Conservation (phyloP, 1,140 invertebrate species). For the Eriocheir sinensis region DNA sequence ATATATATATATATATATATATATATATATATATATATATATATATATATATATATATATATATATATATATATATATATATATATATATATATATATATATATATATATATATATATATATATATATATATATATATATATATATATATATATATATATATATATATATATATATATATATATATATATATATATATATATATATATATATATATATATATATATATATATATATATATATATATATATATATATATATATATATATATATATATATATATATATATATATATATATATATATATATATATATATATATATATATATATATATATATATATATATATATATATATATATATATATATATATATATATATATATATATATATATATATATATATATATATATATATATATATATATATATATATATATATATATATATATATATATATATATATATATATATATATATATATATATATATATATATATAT, state of each 20-base stretch:
- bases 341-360: constrained; percentile 27
- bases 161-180: neutral
- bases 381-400: neutral
- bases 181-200: constrained; percentile 37
- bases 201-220: constrained; percentile 24
- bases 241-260: neutral
- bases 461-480: constrained; percentile 39
- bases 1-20: constrained; percentile 44
- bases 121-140: constrained; percentile 27
- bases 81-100: neutral
- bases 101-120: neutral
- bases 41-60: constrained; percentile 36
- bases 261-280: constrained; percentile 31
- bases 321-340: constrained; percentile 31
- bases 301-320: neutral
- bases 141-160: constrained; percentile 34
- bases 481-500: constrained; percentile 27
- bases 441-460: neutral
- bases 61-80: constrained; percentile 31
- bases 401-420: constrained; percentile 18
- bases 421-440: constrained; percentile 38
- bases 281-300: constrained; percentile 26
- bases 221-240: neutral
- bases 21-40: neutral
- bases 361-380: neutral